phyloP scores from a whole-genome alignment of 2,888 invertebrate genomes.

The Drosophila phalerata region DNA sequence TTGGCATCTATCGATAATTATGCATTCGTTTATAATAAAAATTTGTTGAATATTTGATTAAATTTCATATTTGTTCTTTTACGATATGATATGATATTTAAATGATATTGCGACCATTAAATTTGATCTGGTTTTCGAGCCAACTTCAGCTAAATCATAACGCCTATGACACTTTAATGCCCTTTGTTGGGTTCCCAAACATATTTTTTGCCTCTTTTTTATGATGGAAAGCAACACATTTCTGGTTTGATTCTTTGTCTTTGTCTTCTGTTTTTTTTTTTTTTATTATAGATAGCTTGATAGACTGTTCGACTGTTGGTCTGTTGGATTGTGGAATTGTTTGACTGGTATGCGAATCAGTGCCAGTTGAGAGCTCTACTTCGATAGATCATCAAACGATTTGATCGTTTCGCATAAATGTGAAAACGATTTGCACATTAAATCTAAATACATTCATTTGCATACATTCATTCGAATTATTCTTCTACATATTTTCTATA shows the following conservation, averaged over 20 bases:
- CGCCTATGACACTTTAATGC: constrained; percentile 42
- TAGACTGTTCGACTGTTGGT: constrained; percentile 2
- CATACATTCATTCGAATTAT: constrained; percentile 30
- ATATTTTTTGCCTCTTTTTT: constrained; percentile 10
- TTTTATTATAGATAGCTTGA: background rate
- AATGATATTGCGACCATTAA: constrained; percentile 18
- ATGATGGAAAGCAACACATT: constrained; percentile 1
- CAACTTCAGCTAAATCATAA: constrained; percentile 26
- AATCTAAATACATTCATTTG: constrained; percentile 26
- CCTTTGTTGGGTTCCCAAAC: constrained; percentile 9
- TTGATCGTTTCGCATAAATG: constrained; percentile 43
- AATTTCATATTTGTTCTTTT: constrained; percentile 4
- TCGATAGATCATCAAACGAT: constrained; percentile 44
- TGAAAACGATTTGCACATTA: constrained; percentile 37
- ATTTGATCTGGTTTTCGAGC: constrained; percentile 40
- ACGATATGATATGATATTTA: constrained; percentile 4
- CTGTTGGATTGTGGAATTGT: background rate
- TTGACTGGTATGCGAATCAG: constrained; percentile 16
- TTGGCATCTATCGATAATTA: constrained; percentile 25
- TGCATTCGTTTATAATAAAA: background rate
- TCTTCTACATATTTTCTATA: background rate
- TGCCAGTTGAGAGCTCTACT: constrained; percentile 23
- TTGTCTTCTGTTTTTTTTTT: background rate
- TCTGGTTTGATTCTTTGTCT: background rate
- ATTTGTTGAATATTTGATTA: constrained; percentile 41